Evolutionary conservation across 2,113 vertebrate species (phyloP).

Genomic region (Hemibagrus wyckioides): DNA sequence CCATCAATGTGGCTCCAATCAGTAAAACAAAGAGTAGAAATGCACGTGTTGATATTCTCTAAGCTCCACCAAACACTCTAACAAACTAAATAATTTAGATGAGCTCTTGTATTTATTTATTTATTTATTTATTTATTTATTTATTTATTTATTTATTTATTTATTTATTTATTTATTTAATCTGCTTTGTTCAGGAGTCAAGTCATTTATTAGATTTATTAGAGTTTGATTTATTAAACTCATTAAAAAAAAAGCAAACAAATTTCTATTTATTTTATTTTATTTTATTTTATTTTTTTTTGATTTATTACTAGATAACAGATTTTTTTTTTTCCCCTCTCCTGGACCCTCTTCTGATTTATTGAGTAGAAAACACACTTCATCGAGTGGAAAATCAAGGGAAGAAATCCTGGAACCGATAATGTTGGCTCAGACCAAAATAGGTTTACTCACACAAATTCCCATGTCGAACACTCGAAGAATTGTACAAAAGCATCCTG

Average conservation of each 20-base stretch:
- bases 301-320: not conserved
- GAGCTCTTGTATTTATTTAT: constrained; percentile 19
- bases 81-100: constrained; percentile 49
- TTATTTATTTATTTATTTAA: constrained; percentile 10
- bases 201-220: not conserved
- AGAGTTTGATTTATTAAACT: not conserved
- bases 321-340: not conserved
- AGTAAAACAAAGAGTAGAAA: constrained; percentile 43
- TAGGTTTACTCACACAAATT: constrained; percentile 62
- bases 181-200: not conserved
- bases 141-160: not conserved
- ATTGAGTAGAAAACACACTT: constrained; percentile 62
- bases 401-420: constrained; percentile 57
- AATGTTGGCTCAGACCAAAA: constrained; percentile 55
- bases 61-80: constrained; percentile 23
- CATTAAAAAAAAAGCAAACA: not conserved
- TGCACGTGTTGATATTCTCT: constrained; percentile 42
- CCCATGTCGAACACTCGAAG: constrained; percentile 59
- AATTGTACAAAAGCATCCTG: constrained; percentile 54
- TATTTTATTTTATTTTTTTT: not conserved
- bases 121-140: constrained; percentile 24
- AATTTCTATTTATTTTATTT: not conserved
- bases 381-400: constrained; percentile 63
- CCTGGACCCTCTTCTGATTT: constrained; percentile 44
- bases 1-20: constrained; percentile 41